These are phyloP conservation scores for Colius striatus DNA, from an alignment of 2,113 vertebrate genomes.

Conservation along the genomic window DNA sequence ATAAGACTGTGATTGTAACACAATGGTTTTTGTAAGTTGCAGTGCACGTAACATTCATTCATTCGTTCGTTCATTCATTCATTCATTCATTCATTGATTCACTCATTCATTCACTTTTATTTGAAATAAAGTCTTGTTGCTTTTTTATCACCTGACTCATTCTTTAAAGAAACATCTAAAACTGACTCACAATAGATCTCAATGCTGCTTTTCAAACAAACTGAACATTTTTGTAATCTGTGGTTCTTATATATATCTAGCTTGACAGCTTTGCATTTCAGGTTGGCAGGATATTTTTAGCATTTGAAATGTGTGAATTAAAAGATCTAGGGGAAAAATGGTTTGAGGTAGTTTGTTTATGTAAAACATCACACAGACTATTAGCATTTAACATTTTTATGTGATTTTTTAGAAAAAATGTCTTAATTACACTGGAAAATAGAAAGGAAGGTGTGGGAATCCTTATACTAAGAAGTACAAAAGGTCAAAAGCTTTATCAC, in stretches of 20 bases:
- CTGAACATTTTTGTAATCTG: background rate
- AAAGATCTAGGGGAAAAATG: constrained; percentile 46
- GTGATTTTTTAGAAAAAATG: constrained; percentile 15
- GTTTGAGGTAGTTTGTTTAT: constrained; percentile 42
- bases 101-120: constrained; percentile 48
- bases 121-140: constrained; percentile 54
- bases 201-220: constrained; percentile 59
- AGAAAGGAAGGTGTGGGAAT: background rate
- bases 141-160: constrained; percentile 49
- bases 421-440: constrained; percentile 20
- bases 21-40: background rate
- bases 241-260: constrained; percentile 36
- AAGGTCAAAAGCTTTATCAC: background rate
- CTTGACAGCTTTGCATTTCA: constrained; percentile 66
- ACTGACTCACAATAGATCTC: constrained; percentile 38
- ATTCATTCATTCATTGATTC: constrained; percentile 33
- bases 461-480: background rate
- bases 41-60: background rate
- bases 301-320: constrained; percentile 31
- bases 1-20: background rate
- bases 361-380: constrained; percentile 50
- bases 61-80: constrained; percentile 11
- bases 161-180: constrained; percentile 25
- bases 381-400: constrained; percentile 56
- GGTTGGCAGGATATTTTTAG: constrained; percentile 71